phyloP scores from a whole-genome alignment of 2,113 vertebrate species.

The Vulpes ferrilata region DNA sequence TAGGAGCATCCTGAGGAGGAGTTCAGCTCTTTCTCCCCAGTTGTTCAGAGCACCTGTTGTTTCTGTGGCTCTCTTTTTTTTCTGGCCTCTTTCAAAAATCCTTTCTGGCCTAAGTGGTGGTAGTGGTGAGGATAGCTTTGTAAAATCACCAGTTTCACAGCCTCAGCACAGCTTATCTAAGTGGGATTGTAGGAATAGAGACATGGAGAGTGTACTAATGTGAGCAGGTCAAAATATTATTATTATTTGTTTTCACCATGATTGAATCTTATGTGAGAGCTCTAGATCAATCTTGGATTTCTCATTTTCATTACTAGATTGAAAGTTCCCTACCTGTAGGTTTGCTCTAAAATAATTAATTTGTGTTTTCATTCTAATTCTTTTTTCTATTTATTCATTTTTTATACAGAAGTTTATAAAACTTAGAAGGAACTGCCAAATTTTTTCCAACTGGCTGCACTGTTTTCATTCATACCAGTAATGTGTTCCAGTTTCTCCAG shows the following conservation, averaged over 20 bases:
- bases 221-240: slow-evolving; percentile 33
- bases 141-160: slow-evolving; percentile 61
- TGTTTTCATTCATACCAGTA: neutral
- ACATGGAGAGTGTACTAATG: neutral
- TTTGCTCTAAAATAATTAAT: slow-evolving; percentile 22
- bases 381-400: neutral
- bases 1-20: slow-evolving; percentile 60
- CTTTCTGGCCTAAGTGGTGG: neutral
- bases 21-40: slow-evolving; percentile 66
- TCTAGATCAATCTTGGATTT: slow-evolving; percentile 44
- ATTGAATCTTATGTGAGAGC: neutral
- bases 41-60: slow-evolving; percentile 82
- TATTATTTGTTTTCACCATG: slow-evolving; percentile 45
- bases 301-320: neutral
- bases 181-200: slow-evolving; percentile 22
- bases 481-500: neutral
- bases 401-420: slow-evolving; percentile 2
- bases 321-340: neutral
- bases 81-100: slow-evolving; percentile 17
- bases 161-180: slow-evolving; percentile 26
- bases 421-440: neutral
- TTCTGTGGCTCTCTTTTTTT: slow-evolving; percentile 61
- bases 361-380: neutral
- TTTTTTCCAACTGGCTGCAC: neutral
- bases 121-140: neutral